phyloP scores from a whole-genome alignment of 2,113 vertebrate species.

The Vidua macroura region DNA sequence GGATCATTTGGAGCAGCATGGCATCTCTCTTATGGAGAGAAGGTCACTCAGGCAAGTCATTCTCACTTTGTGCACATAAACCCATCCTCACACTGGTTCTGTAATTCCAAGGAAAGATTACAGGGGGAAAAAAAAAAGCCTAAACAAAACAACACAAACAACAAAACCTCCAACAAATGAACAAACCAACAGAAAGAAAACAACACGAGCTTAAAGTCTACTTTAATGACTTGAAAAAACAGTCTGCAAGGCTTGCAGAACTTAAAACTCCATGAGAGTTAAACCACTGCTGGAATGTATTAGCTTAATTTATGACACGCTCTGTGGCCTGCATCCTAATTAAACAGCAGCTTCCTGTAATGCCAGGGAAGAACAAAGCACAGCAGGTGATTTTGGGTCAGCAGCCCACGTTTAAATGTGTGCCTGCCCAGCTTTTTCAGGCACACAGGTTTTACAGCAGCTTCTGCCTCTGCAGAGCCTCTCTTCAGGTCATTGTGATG shows the following conservation, averaged over 20 bases:
- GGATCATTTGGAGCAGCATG: background rate
- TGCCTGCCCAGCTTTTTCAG: background rate
- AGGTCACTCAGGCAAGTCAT: background rate
- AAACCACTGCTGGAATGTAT: background rate
- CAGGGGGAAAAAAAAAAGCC: fast-evolving
- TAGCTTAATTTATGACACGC: background rate
- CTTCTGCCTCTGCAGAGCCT: background rate
- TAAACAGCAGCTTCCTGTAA: background rate
- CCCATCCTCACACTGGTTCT: background rate
- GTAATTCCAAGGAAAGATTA: background rate
- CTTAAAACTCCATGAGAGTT: background rate
- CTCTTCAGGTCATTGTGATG: background rate
- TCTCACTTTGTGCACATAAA: background rate
- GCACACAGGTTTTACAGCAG: background rate
- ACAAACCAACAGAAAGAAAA: background rate
- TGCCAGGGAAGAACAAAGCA: background rate
- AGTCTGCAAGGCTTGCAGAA: background rate
- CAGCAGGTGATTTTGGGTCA: background rate
- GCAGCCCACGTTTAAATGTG: background rate
- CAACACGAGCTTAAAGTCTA: background rate
- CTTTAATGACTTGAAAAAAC: background rate
- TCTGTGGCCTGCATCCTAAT: background rate
- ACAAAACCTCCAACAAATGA: background rate
- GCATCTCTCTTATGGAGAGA: background rate
- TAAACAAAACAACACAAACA: background rate